A percentile compares a stretch with the other conserved stretches of the same genome.
Conservation (phyloP, 2,113 vertebrate species). For the Cryptoleucopteryx plumbea region DNA sequence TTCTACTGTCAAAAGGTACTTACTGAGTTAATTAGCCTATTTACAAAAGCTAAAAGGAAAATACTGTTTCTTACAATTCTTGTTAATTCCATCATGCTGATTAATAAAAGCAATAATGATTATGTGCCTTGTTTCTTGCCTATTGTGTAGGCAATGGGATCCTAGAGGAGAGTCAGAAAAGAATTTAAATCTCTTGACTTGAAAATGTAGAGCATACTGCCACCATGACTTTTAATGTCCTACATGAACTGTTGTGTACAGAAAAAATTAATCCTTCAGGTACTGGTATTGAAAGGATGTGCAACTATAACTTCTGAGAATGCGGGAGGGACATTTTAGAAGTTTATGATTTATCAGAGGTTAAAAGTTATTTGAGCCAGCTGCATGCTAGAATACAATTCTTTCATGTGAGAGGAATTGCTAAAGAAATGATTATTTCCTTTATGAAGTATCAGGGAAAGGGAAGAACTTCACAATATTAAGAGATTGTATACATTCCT, state of each 20-base stretch:
- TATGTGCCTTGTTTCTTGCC: background rate
- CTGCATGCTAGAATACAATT: background rate
- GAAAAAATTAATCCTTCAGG: background rate
- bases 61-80: background rate
- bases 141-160: background rate
- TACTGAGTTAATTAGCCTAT: background rate
- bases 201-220: background rate
- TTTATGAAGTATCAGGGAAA: background rate
- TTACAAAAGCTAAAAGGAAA: background rate
- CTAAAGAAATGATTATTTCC: background rate
- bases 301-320: background rate
- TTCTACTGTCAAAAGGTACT: background rate
- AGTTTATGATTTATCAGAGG: background rate
- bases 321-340: background rate
- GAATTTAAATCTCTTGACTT: background rate
- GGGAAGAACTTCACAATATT: background rate
- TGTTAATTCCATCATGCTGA: background rate
- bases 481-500: background rate
- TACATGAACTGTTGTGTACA: background rate
- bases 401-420: background rate
- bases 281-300: background rate
- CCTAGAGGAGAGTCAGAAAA: background rate
- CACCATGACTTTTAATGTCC: background rate
- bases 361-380: background rate
- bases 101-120: background rate